phyloP scores from a whole-genome alignment of 1,140 invertebrate genomes.

The Lucilia cuprina region DNA sequence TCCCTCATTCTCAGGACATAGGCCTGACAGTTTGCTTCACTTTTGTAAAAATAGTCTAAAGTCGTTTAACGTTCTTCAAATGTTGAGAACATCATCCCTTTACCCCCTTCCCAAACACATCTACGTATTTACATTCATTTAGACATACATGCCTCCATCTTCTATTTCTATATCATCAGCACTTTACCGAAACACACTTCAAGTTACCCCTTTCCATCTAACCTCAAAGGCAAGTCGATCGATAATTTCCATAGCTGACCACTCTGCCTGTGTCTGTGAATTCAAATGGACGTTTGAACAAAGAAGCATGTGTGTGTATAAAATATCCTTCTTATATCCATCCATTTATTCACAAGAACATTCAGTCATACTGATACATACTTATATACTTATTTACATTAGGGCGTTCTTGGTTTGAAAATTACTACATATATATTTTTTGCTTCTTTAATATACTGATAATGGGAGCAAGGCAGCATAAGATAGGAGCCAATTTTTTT shows the following conservation, averaged over 20 bases:
- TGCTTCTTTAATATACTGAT: no score
- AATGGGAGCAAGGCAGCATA: no score
- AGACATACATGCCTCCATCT: slow-evolving; percentile 45
- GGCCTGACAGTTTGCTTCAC: slow-evolving; percentile 4
- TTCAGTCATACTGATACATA: neutral
- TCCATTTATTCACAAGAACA: neutral
- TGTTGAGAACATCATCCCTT: neutral
- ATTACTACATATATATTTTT: no score
- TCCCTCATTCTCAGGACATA: slow-evolving; percentile 35
- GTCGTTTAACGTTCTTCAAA: slow-evolving; percentile 11
- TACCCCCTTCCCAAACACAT: neutral
- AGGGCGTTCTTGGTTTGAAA: no score
- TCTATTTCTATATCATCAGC: slow-evolving; percentile 44
- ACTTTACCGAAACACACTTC: slow-evolving; percentile 54
- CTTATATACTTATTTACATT: neutral
- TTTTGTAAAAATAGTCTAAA: neutral
- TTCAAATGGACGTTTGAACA: slow-evolving; percentile 55
- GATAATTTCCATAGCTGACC: slow-evolving; percentile 63
- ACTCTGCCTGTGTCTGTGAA: slow-evolving; percentile 60
- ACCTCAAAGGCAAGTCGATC: slow-evolving; percentile 62
- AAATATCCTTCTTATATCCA: slow-evolving; percentile 35
- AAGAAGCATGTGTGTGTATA: slow-evolving; percentile 36
- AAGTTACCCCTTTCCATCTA: slow-evolving; percentile 52
- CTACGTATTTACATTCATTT: neutral
- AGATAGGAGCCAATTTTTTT: no score